Percentiles rank a stretch among this genome's conserved stretches.
phyloP scores from a whole-genome alignment of 2,113 vertebrate genomes.

The Mobula birostris region DNA sequence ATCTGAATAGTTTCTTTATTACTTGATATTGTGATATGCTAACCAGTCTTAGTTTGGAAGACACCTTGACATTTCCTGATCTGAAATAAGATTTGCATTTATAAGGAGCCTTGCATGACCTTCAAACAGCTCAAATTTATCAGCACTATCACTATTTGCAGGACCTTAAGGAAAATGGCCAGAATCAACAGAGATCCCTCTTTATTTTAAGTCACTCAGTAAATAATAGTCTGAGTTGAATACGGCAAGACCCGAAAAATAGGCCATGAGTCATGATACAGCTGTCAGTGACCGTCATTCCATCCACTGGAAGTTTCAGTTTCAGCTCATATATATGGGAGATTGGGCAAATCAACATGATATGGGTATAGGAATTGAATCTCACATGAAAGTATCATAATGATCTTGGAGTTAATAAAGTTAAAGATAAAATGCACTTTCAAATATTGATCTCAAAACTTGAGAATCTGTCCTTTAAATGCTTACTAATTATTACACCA shows the following conservation, averaged over 20 bases:
- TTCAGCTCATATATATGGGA: background rate
- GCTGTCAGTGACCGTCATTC: background rate
- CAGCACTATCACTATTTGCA: background rate
- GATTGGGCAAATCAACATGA: background rate
- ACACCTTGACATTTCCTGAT: background rate
- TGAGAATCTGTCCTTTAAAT: background rate
- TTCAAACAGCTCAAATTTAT: background rate
- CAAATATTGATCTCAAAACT: background rate
- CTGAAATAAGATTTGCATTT: background rate
- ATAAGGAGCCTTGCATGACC: background rate
- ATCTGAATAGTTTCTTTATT: background rate
- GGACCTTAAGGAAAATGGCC: background rate
- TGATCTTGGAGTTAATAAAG: background rate
- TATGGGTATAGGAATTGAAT: background rate
- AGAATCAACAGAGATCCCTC: background rate
- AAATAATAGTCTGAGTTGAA: background rate
- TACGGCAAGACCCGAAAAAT: background rate
- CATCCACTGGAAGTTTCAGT: background rate
- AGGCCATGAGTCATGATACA: background rate
- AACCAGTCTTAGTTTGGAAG: background rate
- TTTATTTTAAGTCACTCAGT: background rate
- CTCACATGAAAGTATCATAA: background rate
- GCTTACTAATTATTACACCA: background rate
- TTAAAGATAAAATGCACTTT: background rate
- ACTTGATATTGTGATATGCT: background rate